These are phyloP conservation scores for Synaphobranchus kaupii DNA, from an alignment of 2,797 vertebrate species.

Conservation along the genomic window DNA sequence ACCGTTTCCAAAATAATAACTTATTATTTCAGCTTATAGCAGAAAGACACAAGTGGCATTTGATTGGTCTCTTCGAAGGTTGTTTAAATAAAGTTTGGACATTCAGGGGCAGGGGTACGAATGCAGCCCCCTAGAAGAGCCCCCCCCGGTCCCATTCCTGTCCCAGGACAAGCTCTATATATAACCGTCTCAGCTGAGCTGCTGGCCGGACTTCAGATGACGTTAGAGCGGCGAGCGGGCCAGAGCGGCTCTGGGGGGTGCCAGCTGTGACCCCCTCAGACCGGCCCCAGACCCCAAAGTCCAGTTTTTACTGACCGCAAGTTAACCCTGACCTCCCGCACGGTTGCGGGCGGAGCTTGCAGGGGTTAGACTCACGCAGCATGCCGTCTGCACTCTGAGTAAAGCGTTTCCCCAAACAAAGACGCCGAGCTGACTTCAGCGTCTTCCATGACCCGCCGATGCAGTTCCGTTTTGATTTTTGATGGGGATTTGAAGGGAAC, in stretches of 20 bases:
- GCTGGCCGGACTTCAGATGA: conserved; percentile 14
- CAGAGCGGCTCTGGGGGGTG: background rate
- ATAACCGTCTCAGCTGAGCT: conserved; percentile 10
- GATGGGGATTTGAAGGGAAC: conserved; percentile 8
- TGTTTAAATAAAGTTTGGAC: background rate
- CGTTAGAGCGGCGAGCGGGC: background rate
- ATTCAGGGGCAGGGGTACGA: background rate
- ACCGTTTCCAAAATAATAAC: background rate
- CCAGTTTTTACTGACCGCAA: background rate
- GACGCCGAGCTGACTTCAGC: background rate
- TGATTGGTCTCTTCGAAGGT: background rate
- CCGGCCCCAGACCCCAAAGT: background rate
- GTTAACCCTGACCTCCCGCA: background rate
- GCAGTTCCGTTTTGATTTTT: background rate
- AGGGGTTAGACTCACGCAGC: background rate
- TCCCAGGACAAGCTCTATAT: background rate
- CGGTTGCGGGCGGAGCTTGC: background rate
- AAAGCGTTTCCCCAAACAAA: background rate
- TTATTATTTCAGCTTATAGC: background rate
- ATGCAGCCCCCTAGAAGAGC: background rate
- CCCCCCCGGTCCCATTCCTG: background rate
- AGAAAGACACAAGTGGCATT: background rate
- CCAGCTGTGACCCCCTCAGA: background rate
- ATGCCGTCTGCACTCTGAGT: background rate
- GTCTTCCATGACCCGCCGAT: background rate